Base-by-base conservation (phyloP, 2,888 invertebrate genomes). In the Pachycephus smyrnensis region DNA sequence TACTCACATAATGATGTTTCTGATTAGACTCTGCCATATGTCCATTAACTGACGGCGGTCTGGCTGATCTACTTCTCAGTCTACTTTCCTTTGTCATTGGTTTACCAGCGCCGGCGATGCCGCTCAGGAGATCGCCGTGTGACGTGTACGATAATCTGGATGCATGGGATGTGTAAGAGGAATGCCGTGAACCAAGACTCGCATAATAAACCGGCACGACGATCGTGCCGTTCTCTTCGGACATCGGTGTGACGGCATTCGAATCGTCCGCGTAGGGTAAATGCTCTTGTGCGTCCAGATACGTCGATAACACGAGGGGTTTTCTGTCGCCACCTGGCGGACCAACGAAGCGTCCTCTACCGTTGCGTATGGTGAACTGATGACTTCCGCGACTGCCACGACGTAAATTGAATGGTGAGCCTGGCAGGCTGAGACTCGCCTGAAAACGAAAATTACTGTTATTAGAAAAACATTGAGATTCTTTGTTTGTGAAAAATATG, bases 191-290 rank as follows among this genome's bases (percentile, higher is more conserved):
- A 87, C 96, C 96, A 93, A 92, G 81, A 93, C 96, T 97, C 88
- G 96, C 95, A 92, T 97, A 96, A 93, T 97, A 97, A 91, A 96
- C 96, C 80, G 97, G 97, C 88, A 98, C 97, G 89, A 98, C 96
- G 92, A 98, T 97, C 91, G 97, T 97, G 90, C 98, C 98, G 92
- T 98, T 98, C 93, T 98, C 98, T 93, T 98, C 98, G 84, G 98
- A 98, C 96, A 98, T 98, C 77, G 99, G 99, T 82, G 98, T 99
- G 80, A 98, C 98, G 84, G 98, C 98, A 90, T 97, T 97, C 83
- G 98, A 98, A 93, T 98, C 99, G 92, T 99, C 99, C 79, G 98
- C 98, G 92, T 98, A 99, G 80, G 98, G 98, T 90, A 99, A 94
- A 92, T 98, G 98, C 93, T 98, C 97, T 92, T 97, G 97, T 86